phyloP scores from a whole-genome alignment of 2,797 vertebrate species.

The Takifugu ocellatus region DNA sequence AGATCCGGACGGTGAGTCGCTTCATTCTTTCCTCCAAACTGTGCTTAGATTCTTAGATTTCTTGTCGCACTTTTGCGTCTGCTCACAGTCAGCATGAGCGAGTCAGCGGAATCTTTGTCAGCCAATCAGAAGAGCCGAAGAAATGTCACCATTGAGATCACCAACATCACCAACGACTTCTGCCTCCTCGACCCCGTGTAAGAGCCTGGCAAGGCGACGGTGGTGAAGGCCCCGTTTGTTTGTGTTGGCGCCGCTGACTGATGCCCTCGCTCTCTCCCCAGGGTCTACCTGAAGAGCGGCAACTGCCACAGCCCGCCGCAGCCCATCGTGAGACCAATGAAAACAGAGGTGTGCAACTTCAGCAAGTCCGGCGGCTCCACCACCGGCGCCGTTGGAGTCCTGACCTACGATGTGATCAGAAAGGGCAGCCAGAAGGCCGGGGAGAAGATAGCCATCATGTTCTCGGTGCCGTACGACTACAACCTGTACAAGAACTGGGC shows the following conservation, averaged over 20 bases:
- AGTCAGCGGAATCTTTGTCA: conserved; percentile 56
- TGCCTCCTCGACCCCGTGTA: conserved; percentile 64
- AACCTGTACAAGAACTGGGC: conserved; percentile 59
- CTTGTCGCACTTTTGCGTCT: neutral
- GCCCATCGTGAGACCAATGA: conserved; percentile 56
- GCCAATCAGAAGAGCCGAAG: conserved; percentile 44
- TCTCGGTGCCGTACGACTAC: conserved; percentile 64
- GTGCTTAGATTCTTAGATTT: neutral
- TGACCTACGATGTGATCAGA: conserved; percentile 61
- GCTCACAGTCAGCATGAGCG: conserved; percentile 45
- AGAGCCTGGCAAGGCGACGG: conserved; percentile 5
- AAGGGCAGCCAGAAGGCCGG: accelerated
- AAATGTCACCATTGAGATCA: conserved; percentile 68
- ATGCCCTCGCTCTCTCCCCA: conserved; percentile 12
- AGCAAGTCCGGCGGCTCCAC: conserved; percentile 38
- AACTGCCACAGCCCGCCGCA: conserved; percentile 52
- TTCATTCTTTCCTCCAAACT: neutral
- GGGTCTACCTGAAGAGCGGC: conserved; percentile 62
- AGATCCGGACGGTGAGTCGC: conserved; percentile 37
- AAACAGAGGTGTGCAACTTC: conserved; percentile 66
- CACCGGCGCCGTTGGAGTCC: conserved; percentile 52
- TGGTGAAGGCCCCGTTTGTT: no score
- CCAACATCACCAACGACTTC: conserved; percentile 50
- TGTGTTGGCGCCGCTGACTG: no score
- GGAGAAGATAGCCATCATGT: conserved; percentile 57